Base-by-base conservation (phyloP, 2,113 vertebrate genomes). In the Beaufortia kweichowensis region DNA sequence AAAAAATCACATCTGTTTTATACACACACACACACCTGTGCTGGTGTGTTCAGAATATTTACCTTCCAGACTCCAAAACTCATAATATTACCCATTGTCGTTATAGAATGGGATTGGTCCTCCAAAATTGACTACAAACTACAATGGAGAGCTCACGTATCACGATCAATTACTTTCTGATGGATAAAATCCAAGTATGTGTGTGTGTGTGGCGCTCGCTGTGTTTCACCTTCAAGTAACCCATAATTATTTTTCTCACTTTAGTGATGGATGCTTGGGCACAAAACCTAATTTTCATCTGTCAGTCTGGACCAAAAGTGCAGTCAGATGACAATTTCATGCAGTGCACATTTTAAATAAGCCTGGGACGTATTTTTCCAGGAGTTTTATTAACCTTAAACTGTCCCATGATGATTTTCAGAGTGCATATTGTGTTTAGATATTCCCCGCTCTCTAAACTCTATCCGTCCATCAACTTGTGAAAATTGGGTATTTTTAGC, bases 401-500 rank as follows among this genome's bases (percentile, higher is more conserved):
- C 35, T 73, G 61, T 73, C 60, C 60, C 46, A 33, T 65, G 60
- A 29, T 24, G 26, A 65, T 62, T 60, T 61, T 23, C 5, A 33
- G n/a, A 19, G 11, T 64, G 19, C n/a, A 17, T 41, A 19, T 61
- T 69, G 48, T 77, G 35, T 53, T 64, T 74, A 63, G 56, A 67
- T 75, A 68, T 53, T 23, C 53, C 62, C n/a, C 55, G 55, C 3
- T 84, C 62, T 3, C 21, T 46, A 35, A 31, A 46, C 39, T 62
- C 39, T 65, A 67, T 83, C 29, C 79, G 66, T 70, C 67, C 75
- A 29, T 64, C 55, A 55, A 12, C 23, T 28, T 79, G 61, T 24
- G 71, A 26, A 46, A 35, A 65, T 50, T 43, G 23, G 70, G 57
- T 78, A 77, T 83, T 84, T 82, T 50, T 75, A 85, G 55, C 61